Evolutionary conservation across 2,888 invertebrate species (phyloP), one percentile per base, ranked within the genome.

Genomic region (Falcaria lacertinaria): DNA sequence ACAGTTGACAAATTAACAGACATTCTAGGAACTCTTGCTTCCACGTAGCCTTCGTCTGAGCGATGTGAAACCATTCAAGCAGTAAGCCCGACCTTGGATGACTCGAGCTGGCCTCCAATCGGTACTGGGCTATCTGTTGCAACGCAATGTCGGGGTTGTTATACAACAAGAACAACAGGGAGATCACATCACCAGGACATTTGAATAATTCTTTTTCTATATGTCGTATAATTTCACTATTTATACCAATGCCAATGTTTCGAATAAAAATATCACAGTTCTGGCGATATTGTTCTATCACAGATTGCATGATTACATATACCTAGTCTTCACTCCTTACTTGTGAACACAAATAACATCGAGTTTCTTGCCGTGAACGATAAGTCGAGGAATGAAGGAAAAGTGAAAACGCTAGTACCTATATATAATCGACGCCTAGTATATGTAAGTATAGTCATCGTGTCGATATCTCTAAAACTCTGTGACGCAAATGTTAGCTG

Each of bases 11-110:
- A 43, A 81, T 68, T 11, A 75, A 52, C 2, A 89, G 69, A 2
- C 85, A 84, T 64, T 89, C 89, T 14, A 89, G 47, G 41, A 89
- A 80, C 53, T 87, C 79, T 43, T 81, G 66, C 54, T 65, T 80
- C 89, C 89, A 89, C 13, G 69, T 71, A 1, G 70, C 47, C 17
- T 60, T 67, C 1, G 63, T 49, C 33, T 84, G 82, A 1, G 74
- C 74, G 33, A 71, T 64, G 4, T 69, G 56, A 1, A 75, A 82
- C 89, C 89, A 89, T 14, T 88, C 80, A 32, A 72, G 76, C 2
- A 89, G 57, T 40, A 16, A 34, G 15, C 62, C 74, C 1, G 72
- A 70, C 17, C 84, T 65, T 39, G 77, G 60, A 56, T 86, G 81
- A 46, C 73, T 79, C 3, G 86, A 19, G n/a, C n/a, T 19, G 19